Conservation (phyloP, 2,113 vertebrate genomes). For the Taxidea taxus region DNA sequence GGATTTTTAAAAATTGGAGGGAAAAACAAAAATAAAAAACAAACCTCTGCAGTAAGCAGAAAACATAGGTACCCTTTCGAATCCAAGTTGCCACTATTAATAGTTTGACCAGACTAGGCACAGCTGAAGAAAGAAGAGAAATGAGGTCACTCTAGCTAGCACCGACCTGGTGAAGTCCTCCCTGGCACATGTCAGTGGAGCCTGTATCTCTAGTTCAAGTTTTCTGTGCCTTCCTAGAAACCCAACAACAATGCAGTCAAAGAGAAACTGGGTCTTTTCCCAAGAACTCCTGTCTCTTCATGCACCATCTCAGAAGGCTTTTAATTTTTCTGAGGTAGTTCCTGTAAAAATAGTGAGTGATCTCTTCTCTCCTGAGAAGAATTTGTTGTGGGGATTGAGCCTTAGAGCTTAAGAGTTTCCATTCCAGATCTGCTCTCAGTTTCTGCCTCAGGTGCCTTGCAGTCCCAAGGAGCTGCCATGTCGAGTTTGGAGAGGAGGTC, state of each 20-base stretch:
- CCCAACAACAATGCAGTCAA: background rate
- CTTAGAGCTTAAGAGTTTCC: background rate
- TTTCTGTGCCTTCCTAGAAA: conserved; percentile 10
- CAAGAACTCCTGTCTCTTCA: background rate
- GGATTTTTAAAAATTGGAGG: background rate
- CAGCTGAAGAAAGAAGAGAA: background rate
- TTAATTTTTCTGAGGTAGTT: background rate
- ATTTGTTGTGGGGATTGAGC: background rate
- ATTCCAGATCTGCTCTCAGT: background rate
- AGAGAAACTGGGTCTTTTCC: background rate
- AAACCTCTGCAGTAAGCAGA: background rate
- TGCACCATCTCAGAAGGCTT: background rate
- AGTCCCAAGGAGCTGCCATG: background rate
- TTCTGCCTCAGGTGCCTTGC: background rate
- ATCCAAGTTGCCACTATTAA: background rate
- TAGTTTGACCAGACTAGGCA: background rate
- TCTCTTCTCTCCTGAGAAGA: background rate
- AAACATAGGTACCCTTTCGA: background rate
- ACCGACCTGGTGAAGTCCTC: background rate
- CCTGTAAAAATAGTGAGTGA: background rate
- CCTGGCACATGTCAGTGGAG: background rate
- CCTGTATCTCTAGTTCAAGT: background rate
- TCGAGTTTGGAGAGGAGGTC: background rate
- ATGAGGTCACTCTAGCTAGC: background rate
- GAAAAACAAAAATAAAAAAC: background rate